Evolutionary conservation across 2,797 vertebrate species (phyloP).

Genomic region (Graptemys geographica): DNA sequence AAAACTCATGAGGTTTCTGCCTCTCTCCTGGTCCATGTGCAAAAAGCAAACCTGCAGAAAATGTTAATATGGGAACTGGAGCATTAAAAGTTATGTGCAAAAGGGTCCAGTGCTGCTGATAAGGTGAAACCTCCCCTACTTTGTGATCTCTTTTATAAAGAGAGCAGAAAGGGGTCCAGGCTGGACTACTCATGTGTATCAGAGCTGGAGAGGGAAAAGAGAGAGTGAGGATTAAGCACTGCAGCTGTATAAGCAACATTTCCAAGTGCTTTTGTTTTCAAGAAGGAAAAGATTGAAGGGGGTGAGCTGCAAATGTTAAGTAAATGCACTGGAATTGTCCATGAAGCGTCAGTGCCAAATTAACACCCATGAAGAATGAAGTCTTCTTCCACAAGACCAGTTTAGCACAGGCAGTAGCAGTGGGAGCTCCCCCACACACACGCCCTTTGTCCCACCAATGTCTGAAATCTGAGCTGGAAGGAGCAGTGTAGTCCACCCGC

Average conservation of each 20-base stretch:
- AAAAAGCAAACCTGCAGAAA: background rate
- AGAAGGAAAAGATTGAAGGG: background rate
- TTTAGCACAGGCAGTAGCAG: background rate
- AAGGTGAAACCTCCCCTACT: conserved; percentile 13
- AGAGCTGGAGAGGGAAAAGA: background rate
- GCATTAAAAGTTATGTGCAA: background rate
- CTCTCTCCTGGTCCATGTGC: background rate
- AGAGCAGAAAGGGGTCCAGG: background rate
- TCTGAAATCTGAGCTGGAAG: background rate
- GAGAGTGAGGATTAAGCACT: background rate
- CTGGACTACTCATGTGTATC: background rate
- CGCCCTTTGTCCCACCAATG: background rate
- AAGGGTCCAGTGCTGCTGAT: conserved; percentile 14
- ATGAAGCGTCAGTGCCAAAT: background rate
- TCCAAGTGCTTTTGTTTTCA: background rate
- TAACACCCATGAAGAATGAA: background rate
- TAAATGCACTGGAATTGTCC: background rate
- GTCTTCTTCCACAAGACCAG: background rate
- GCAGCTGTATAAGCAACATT: background rate
- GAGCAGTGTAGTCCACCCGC: background rate
- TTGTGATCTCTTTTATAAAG: conserved; percentile 12
- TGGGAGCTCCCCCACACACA: background rate
- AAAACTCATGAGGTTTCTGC: background rate
- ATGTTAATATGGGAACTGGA: accelerated
- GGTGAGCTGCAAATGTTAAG: background rate